These are phyloP conservation scores for Litoditis marina DNA, from an alignment of 2,888 invertebrate genomes.

Conservation along the genomic window DNA sequence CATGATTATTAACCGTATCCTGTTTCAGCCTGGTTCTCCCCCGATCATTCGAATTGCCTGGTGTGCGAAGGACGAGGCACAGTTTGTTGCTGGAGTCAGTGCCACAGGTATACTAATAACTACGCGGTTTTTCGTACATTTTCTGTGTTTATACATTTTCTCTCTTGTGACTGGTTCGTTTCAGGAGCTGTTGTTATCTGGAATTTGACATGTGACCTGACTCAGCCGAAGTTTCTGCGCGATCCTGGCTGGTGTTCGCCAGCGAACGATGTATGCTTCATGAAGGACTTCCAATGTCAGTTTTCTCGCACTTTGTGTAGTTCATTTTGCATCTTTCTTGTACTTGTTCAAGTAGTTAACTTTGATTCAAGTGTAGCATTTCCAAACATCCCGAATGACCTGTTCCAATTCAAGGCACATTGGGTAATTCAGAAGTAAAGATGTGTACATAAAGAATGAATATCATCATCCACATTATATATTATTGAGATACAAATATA, in stretches of 20 bases:
- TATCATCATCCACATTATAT: too few relatives aligned
- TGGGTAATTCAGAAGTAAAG: too few relatives aligned
- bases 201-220: slow-evolving; percentile 19
- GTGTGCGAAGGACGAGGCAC: slow-evolving; percentile 17
- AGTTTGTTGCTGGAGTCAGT: slow-evolving; percentile 15
- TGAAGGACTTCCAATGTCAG: slow-evolving; percentile 15
- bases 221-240: slow-evolving; percentile 6
- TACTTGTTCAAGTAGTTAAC: too few relatives aligned
- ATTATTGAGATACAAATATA: too few relatives aligned
- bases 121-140: neutral
- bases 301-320: too few relatives aligned
- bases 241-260: slow-evolving; percentile 27
- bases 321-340: too few relatives aligned
- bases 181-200: slow-evolving; percentile 23
- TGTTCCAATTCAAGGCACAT: neutral
- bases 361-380: too few relatives aligned
- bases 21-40: slow-evolving; percentile 7
- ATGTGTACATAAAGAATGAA: too few relatives aligned
- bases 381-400: too few relatives aligned
- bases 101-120: slow-evolving; percentile 9
- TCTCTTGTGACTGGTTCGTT: too few relatives aligned
- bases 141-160: too few relatives aligned
- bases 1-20: too few relatives aligned
- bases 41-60: slow-evolving; percentile 24
- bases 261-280: slow-evolving; percentile 24